These are phyloP conservation scores for Calonectris borealis DNA, from an alignment of 2,113 vertebrate species.

Conservation along the genomic window DNA sequence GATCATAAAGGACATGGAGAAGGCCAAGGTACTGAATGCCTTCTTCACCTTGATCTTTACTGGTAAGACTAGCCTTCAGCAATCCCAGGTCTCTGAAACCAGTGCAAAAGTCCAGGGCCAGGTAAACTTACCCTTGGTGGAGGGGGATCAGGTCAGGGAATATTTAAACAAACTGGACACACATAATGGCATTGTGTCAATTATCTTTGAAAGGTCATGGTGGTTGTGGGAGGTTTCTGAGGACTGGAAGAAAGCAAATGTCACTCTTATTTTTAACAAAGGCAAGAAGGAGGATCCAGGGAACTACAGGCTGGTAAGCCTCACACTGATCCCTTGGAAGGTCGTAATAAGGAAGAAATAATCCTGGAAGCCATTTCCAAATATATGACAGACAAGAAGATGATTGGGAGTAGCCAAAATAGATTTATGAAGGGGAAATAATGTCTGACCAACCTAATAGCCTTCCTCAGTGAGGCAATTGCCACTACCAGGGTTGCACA, in stretches of 20 bases:
- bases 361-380: not conserved
- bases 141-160: not conserved
- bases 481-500: not conserved
- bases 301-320: not conserved
- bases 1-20: not conserved
- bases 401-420: not conserved
- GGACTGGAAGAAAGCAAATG: not conserved
- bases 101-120: not conserved
- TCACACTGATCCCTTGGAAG: not conserved
- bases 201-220: not conserved
- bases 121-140: not conserved
- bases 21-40: not conserved
- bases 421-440: not conserved
- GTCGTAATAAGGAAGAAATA: not conserved
- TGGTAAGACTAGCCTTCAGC: not conserved
- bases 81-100: not conserved
- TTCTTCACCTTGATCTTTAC: not conserved
- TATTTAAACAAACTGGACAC: not conserved
- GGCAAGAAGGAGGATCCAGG: not conserved
- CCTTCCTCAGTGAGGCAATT: not conserved
- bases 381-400: not conserved
- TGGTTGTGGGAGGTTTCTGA: not conserved
- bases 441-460: not conserved
- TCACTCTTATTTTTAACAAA: not conserved
- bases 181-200: not conserved